Evolutionary conservation across 37 sponge, comb jelly and placozoan species (phyloP), one percentile per base, ranked within the genome.

Genomic region (Theonella swinhoei): DNA sequence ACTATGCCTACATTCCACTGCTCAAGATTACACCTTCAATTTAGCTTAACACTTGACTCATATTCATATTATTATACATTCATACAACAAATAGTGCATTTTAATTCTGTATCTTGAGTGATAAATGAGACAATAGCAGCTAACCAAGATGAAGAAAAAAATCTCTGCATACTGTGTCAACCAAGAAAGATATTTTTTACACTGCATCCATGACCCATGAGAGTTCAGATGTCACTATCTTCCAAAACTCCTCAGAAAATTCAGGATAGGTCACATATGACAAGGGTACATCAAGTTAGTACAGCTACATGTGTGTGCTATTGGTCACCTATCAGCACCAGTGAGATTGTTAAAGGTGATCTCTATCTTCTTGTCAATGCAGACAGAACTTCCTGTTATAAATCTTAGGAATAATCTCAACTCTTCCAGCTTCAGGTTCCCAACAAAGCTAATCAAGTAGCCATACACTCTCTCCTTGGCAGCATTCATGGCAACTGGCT

Each of bases 181-280:
- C n/a, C n/a, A n/a, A n/a, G n/a, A n/a, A n/a, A n/a, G n/a, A n/a
- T n/a, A n/a, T n/a, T n/a, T n/a, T n/a, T n/a, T n/a, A n/a, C n/a
- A n/a, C n/a, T n/a, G n/a, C n/a, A n/a, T n/a, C n/a, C n/a, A n/a
- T n/a, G n/a, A n/a, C n/a, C n/a, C n/a, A n/a, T n/a, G n/a, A n/a
- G n/a, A 9, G 59, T n/a, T 75, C 76, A 22, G 25, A 25, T 47
- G n/a, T 24, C 59, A 75, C 24, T 7, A 75, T 43, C 7, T 4
- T 20, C 24, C 3, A 19, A 75, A 75, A 75, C 17, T 41, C 58
- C 17, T 39, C 32, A n/a, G 25, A 5, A 43, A 75, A 75, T 42
- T 75, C 76, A 5, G 4, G 59, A 42, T 75, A 75, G 59, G 76
- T 47, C 3, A 22, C 29, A 25, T 75, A 75, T 5, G 76, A n/a